Conservation (phyloP, 2,113 vertebrate species). For the Scophthalmus maximus region DNA sequence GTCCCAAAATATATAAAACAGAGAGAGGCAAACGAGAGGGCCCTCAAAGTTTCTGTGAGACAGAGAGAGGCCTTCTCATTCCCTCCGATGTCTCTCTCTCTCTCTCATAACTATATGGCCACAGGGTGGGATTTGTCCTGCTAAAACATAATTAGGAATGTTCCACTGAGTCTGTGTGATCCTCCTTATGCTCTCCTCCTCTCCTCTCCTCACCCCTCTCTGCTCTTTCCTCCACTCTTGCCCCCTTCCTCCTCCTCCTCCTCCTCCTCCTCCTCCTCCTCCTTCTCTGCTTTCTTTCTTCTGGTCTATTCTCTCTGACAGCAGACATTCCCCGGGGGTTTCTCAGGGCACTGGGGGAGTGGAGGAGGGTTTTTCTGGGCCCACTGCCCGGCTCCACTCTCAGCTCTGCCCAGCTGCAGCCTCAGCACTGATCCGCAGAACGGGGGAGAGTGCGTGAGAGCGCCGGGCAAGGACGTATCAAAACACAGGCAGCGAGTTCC, state of each 20-base stretch:
- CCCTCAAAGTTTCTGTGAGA: slow-evolving; percentile 30
- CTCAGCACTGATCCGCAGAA: slow-evolving; percentile 57
- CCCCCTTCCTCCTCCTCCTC: slow-evolving; percentile 18
- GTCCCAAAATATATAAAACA: slow-evolving; percentile 49
- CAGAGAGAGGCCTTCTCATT: slow-evolving; percentile 44
- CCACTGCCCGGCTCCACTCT: slow-evolving; percentile 66
- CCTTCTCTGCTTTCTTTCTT: slow-evolving; percentile 50
- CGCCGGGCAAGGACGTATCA: slow-evolving; percentile 54
- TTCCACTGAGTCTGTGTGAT: slow-evolving; percentile 68
- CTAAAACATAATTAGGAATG: slow-evolving; percentile 77
- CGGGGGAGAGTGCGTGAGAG: slow-evolving; percentile 71
- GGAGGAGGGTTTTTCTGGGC: slow-evolving; percentile 69
- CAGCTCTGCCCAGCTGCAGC: slow-evolving; percentile 74
- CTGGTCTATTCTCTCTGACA: slow-evolving; percentile 68
- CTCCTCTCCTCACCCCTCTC: slow-evolving; percentile 44
- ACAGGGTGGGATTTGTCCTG: slow-evolving; percentile 71
- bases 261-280: slow-evolving; percentile 1
- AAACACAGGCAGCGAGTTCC: slow-evolving; percentile 67
- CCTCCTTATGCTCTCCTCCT: slow-evolving; percentile 43
- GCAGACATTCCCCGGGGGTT: slow-evolving; percentile 75
- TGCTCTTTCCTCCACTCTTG: slow-evolving; percentile 45
- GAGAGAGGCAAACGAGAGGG: slow-evolving; percentile 20
- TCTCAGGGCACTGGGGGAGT: slow-evolving; percentile 65
- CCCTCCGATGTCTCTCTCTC: slow-evolving; percentile 42
- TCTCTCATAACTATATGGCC: slow-evolving; percentile 61